Evolutionary conservation across 2,797 vertebrate species (phyloP).

Genomic region (Pangasius larnaudii): DNA sequence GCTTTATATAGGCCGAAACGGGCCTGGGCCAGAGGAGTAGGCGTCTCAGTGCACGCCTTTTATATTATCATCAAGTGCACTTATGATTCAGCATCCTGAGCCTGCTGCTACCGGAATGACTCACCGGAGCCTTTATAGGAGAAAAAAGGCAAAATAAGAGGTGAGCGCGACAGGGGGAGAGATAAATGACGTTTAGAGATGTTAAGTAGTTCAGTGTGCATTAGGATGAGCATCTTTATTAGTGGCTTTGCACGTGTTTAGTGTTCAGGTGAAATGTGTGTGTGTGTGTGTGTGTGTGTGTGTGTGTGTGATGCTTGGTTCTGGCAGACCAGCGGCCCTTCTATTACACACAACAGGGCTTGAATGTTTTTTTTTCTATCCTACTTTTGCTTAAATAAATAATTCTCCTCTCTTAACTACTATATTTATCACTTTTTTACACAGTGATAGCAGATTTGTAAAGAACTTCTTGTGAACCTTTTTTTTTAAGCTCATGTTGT

Average conservation of each 20-base stretch:
- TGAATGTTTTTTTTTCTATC: background rate
- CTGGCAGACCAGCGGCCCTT: background rate
- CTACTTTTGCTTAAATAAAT: background rate
- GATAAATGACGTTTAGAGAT: constrained; percentile 29
- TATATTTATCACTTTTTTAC: background rate
- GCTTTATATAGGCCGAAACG: constrained; percentile 56
- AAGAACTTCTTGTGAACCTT: background rate
- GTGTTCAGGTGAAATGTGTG: background rate
- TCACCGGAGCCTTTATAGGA: constrained; percentile 47
- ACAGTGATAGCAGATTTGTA: background rate
- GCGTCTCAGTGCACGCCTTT: constrained; percentile 45
- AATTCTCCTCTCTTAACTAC: background rate
- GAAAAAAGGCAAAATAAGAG: constrained; percentile 42
- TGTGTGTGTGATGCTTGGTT: background rate
- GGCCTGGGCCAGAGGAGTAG: constrained; percentile 41
- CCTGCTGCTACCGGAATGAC: constrained; percentile 53
- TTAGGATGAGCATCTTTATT: background rate
- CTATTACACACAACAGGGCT: background rate
- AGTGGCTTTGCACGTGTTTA: background rate
- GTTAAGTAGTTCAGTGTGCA: constrained; percentile 2
- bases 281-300: background rate
- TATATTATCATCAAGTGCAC: constrained; percentile 33
- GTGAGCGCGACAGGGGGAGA: constrained; percentile 40
- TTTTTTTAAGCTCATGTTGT: too few species aligned
- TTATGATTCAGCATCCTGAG: constrained; percentile 58